Evolutionary conservation across 2,888 invertebrate genomes (phyloP).

Genomic region (Napeogenes inachia): DNA sequence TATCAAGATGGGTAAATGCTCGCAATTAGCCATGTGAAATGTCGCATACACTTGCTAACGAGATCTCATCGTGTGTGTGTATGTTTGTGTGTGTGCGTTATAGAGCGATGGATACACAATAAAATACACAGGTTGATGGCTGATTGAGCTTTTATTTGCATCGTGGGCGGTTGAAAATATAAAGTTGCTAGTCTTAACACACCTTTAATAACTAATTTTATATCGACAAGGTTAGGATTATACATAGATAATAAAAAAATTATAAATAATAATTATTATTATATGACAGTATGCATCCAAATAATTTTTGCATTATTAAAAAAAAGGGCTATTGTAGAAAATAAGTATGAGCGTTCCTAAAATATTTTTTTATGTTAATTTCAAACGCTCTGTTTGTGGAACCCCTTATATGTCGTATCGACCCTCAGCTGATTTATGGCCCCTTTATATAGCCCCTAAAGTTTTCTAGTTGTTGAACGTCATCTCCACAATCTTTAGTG

Average conservation of each 20-base stretch:
- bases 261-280: no score
- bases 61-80: slow-evolving; percentile 59
- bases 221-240: no score
- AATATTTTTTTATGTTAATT: neutral
- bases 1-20: slow-evolving; percentile 75
- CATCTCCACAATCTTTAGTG: slow-evolving; percentile 57
- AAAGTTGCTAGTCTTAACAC: no score
- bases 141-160: neutral
- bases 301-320: no score
- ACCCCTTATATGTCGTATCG: slow-evolving; percentile 52
- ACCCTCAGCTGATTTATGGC: slow-evolving; percentile 68
- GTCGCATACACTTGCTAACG: slow-evolving; percentile 75
- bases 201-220: no score
- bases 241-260: no score
- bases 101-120: slow-evolving; percentile 4
- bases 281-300: neutral
- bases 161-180: neutral
- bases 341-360: slow-evolving; percentile 14
- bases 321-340: slow-evolving; percentile 7
- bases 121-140: slow-evolving; percentile 2
- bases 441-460: slow-evolving; percentile 69
- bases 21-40: slow-evolving; percentile 76
- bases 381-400: slow-evolving; percentile 31
- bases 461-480: slow-evolving; percentile 65
- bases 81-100: slow-evolving; percentile 14